Conservation (phyloP, 2,113 vertebrate species). For the Pandion haliaetus region DNA sequence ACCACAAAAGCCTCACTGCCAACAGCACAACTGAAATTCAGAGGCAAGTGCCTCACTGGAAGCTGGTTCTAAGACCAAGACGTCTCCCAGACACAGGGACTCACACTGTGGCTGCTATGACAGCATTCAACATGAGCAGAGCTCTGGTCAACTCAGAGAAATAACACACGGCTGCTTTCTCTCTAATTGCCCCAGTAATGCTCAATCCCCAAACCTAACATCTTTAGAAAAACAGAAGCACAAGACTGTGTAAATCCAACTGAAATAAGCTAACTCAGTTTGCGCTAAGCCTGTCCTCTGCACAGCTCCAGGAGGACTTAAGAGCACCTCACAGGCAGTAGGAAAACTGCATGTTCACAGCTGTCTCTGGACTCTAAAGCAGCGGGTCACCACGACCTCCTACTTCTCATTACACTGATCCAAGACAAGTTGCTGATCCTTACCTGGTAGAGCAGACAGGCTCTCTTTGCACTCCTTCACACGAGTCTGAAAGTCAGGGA, state of each 20-base stretch:
- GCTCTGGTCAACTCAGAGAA: not conserved
- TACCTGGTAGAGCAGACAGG: not conserved
- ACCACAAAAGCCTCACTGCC: not conserved
- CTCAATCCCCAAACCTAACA: not conserved
- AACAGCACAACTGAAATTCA: not conserved
- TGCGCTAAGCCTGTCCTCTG: not conserved
- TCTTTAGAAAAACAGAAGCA: not conserved
- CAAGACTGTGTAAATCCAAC: not conserved
- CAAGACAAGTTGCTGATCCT: not conserved
- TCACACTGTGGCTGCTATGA: not conserved
- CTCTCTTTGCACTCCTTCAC: constrained; percentile 79
- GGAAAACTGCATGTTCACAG: not conserved
- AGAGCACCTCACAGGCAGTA: not conserved
- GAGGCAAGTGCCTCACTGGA: not conserved
- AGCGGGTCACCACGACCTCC: not conserved
- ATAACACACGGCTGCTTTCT: accelerated
- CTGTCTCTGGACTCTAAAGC: not conserved
- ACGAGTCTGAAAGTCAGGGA: constrained; percentile 82
- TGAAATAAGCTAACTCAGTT: not conserved
- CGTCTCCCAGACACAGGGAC: not conserved
- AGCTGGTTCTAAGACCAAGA: not conserved
- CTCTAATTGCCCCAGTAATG: not conserved
- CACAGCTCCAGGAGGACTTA: not conserved
- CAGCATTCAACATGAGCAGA: not conserved
- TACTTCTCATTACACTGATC: not conserved